Percentiles rank a stretch among this genome's conserved stretches.
Evolutionary conservation across 2,113 vertebrate genomes (phyloP).

Genomic region (Prionailurus bengalensis): DNA sequence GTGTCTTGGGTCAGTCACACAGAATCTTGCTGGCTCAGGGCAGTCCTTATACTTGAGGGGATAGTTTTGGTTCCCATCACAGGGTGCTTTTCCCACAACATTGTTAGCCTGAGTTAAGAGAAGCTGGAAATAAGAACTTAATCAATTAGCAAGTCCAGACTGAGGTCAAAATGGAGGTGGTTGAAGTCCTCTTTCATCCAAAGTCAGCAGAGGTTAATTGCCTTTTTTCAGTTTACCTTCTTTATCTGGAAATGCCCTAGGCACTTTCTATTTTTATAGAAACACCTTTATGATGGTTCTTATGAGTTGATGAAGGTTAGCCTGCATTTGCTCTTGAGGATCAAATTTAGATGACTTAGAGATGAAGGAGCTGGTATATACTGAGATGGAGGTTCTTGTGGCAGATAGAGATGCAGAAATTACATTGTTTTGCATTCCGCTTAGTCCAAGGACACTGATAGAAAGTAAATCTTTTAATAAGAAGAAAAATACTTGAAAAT

Average conservation of each 20-base stretch:
- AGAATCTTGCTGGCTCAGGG: background rate
- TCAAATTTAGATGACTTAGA: background rate
- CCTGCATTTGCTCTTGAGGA: background rate
- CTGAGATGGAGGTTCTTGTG: background rate
- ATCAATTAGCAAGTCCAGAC: background rate
- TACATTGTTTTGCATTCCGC: background rate
- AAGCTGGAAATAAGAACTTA: background rate
- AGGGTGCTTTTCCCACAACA: background rate
- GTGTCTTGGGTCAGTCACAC: background rate
- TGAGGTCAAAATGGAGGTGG: background rate
- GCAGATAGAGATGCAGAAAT: background rate
- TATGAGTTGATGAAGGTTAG: background rate
- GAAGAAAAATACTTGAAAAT: slow-evolving; percentile 12
- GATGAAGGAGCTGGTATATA: slow-evolving; percentile 2
- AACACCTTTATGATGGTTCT: background rate
- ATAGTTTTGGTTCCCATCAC: background rate
- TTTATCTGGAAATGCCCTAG: background rate
- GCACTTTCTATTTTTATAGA: background rate
- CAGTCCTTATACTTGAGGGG: background rate
- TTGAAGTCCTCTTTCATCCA: background rate
- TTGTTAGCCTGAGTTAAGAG: background rate
- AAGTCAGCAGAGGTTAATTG: slow-evolving; percentile 2
- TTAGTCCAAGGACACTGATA: background rate
- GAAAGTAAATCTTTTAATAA: background rate
- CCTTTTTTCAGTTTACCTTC: background rate